These are phyloP conservation scores for Erpobdella octoculata DNA, from an alignment of 2,888 invertebrate species.

Conservation along the genomic window DNA sequence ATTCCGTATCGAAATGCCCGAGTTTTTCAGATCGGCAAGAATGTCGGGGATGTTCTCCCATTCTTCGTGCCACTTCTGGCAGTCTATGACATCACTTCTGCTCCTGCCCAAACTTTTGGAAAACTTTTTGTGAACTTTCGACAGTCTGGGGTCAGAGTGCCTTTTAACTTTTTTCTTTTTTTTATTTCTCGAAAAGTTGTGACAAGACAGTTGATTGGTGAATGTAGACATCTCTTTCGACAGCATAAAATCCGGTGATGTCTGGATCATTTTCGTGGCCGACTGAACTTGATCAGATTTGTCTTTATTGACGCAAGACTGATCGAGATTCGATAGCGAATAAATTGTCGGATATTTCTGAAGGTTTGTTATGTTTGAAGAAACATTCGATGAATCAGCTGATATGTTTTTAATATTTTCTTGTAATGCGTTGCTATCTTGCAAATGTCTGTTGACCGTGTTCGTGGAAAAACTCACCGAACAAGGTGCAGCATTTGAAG, in stretches of 20 bases:
- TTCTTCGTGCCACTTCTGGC: not conserved
- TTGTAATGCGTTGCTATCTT: not conserved
- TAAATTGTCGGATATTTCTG: not conserved
- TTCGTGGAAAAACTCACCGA: not conserved
- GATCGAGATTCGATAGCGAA: not conserved
- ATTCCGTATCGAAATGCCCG: not conserved
- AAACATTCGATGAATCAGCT: not conserved
- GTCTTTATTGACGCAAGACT: not conserved
- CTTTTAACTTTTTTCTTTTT: constrained; percentile 2
- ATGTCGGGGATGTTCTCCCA: constrained; percentile 7
- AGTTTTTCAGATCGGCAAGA: not conserved
- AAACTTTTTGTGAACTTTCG: not conserved
- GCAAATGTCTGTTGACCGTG: too few species aligned
- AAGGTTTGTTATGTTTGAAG: not conserved
- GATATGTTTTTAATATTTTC: not conserved
- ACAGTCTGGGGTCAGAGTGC: not conserved
- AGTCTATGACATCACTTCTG: constrained; percentile 3
- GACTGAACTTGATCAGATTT: not conserved
- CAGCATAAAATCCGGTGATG: not conserved
- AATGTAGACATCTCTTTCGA: not conserved
- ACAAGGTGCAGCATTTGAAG: not conserved
- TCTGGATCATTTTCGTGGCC: not conserved
- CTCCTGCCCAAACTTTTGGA: constrained; percentile 9
- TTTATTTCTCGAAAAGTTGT: not conserved
- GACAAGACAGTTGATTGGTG: not conserved